Conservation (phyloP, 1,140 invertebrate genomes). For the Brachystomella parvula region DNA sequence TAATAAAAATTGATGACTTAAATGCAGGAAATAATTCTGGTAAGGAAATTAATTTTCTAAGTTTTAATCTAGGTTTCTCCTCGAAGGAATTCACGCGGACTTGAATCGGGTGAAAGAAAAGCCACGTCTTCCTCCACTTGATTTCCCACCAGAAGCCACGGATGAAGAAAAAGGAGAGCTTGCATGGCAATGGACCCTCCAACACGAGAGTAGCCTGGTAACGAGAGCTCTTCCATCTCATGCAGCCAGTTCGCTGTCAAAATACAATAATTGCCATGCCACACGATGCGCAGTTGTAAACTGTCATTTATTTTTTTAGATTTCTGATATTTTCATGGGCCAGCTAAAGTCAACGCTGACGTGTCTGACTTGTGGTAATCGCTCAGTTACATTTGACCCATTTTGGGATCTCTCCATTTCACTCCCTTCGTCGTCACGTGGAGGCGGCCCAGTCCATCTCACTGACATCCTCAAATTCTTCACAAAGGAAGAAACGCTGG, state of each 20-base stretch:
- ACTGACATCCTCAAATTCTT: conserved; percentile 70
- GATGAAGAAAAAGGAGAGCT: neutral
- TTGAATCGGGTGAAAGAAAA: conserved; percentile 72
- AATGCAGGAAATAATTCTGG: too few species aligned
- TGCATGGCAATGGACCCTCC: neutral
- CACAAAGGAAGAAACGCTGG: conserved; percentile 81
- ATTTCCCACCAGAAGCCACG: conserved; percentile 42
- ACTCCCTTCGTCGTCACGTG: conserved; percentile 56
- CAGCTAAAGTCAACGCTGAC: conserved; percentile 86
- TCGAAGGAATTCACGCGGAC: conserved; percentile 91
- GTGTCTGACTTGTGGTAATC: conserved; percentile 80
- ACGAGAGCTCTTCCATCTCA: conserved; percentile 9
- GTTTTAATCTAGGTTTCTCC: too few species aligned
- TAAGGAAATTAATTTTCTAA: too few species aligned
- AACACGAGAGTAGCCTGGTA: neutral
- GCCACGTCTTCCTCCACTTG: conserved; percentile 60
- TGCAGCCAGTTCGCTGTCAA: too few species aligned
- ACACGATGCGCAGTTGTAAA: too few species aligned
- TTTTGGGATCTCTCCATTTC: conserved; percentile 85
- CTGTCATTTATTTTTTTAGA: too few species aligned
- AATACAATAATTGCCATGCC: too few species aligned
- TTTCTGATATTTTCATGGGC: conserved; percentile 90
- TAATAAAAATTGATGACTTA: too few species aligned
- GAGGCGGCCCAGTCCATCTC: neutral
- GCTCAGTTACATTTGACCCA: conserved; percentile 86